phyloP scores from a whole-genome alignment of 2,797 vertebrate species.

The Nannoperca australis region DNA sequence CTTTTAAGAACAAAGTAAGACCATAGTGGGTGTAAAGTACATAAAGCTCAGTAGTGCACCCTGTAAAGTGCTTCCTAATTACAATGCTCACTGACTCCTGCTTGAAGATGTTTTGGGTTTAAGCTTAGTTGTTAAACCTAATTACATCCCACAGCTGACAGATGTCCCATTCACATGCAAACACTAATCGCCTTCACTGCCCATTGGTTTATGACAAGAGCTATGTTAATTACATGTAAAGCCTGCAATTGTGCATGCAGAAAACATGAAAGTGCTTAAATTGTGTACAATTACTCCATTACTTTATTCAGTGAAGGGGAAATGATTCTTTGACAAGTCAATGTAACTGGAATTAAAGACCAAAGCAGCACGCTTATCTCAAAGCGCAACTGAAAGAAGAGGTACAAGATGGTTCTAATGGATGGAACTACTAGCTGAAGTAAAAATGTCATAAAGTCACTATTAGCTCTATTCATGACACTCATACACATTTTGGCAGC shows the following conservation, averaged over 20 bases:
- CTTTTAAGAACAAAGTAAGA: slow-evolving; percentile 37
- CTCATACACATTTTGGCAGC: slow-evolving; percentile 8
- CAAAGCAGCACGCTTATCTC: not conserved
- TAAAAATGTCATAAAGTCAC: not conserved
- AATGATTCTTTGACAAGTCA: slow-evolving; percentile 55
- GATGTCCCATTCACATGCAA: slow-evolving; percentile 74
- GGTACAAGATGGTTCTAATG: not conserved
- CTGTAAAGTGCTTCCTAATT: slow-evolving; percentile 66
- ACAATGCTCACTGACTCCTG: slow-evolving; percentile 62
- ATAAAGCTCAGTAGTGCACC: slow-evolving; percentile 44
- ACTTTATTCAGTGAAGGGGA: slow-evolving; percentile 54
- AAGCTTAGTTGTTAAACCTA: slow-evolving; percentile 77
- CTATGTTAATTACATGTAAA: slow-evolving; percentile 76
- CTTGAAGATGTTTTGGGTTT: slow-evolving; percentile 74
- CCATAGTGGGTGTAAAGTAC: slow-evolving; percentile 40
- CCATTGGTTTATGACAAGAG: slow-evolving; percentile 74
- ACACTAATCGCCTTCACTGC: slow-evolving; percentile 76
- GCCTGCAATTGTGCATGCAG: slow-evolving; percentile 65
- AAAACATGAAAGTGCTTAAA: slow-evolving; percentile 67
- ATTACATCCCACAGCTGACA: slow-evolving; percentile 76
- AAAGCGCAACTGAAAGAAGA: slow-evolving; percentile 8
- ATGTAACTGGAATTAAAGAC: slow-evolving; percentile 43
- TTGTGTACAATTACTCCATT: slow-evolving; percentile 60
- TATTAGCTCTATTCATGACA: slow-evolving; percentile 11
- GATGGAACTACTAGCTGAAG: not conserved